A percentile compares a stretch with the other conserved stretches of the same genome.
phyloP scores from a whole-genome alignment of 2,888 invertebrate species.

The Nesidiocoris tenuis region DNA sequence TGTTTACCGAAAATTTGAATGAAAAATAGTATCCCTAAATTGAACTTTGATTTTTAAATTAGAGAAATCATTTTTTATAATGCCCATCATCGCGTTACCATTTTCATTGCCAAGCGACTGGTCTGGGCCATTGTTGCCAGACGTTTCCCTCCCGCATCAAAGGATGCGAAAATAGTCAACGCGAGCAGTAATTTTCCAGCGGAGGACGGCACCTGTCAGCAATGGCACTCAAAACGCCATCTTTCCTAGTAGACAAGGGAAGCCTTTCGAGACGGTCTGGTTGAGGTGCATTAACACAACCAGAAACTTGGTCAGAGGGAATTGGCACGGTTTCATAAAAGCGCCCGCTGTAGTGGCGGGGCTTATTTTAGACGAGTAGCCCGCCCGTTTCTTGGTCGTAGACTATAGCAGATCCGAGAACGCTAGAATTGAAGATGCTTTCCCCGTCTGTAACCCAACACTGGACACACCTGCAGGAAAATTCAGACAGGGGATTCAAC shows the following conservation, averaged over 20 bases:
- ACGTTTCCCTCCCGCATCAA: too few relatives aligned
- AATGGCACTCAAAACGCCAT: not conserved
- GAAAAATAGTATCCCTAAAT: too few relatives aligned
- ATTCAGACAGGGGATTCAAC: too few relatives aligned
- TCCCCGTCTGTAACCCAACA: slow-evolving; percentile 38
- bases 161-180: too few relatives aligned
- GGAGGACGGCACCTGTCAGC: slow-evolving; percentile 23
- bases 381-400: slow-evolving; percentile 10
- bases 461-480: slow-evolving; percentile 29
- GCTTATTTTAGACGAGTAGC: slow-evolving; percentile 42
- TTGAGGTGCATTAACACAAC: slow-evolving; percentile 35
- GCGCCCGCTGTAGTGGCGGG: slow-evolving; percentile 42
- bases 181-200: too few relatives aligned
- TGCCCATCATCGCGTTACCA: too few relatives aligned
- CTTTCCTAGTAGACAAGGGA: too few relatives aligned
- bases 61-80: too few relatives aligned
- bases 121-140: too few relatives aligned
- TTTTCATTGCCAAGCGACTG: too few relatives aligned
- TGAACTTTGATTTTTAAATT: too few relatives aligned
- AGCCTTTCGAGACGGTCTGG: slow-evolving; percentile 1
- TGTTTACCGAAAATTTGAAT: too few relatives aligned
- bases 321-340: slow-evolving; percentile 46
- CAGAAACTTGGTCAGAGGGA: slow-evolving; percentile 42
- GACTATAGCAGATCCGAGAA: slow-evolving; percentile 9
- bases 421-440: not conserved